A percentile compares a stretch with the other conserved stretches of the same genome.
Conservation (phyloP, 2,113 vertebrate species). For the Varanus komodoensis region DNA sequence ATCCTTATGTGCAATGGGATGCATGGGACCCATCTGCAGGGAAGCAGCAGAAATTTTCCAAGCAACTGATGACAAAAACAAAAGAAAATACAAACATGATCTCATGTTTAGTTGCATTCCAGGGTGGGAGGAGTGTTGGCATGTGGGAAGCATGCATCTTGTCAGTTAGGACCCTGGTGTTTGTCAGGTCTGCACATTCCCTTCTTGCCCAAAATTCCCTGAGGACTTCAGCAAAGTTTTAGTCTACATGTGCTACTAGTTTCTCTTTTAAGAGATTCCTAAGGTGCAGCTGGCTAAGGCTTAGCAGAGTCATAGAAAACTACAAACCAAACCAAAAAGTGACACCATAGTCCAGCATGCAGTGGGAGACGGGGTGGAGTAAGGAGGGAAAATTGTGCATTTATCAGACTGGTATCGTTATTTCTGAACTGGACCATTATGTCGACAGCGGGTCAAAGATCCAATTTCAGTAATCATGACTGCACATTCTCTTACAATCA, state of each 20-base stretch:
- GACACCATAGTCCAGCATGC: background rate
- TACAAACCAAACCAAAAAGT: too few species aligned
- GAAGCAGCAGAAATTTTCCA: background rate
- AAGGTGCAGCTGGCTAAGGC: background rate
- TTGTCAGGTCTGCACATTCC: background rate
- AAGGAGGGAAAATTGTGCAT: background rate
- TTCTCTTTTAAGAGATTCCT: background rate
- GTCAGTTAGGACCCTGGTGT: background rate
- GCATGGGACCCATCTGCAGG: background rate
- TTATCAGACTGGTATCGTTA: background rate
- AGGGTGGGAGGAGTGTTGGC: background rate
- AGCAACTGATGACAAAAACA: background rate
- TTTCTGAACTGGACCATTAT: background rate
- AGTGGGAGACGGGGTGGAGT: background rate
- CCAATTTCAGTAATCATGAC: background rate
- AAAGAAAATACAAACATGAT: background rate
- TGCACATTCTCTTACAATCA: background rate
- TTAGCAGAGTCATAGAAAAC: background rate
- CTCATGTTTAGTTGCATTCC: background rate
- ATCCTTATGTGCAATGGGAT: background rate
- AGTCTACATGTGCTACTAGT: background rate
- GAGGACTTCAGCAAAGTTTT: background rate
- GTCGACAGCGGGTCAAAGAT: background rate
- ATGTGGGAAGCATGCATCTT: background rate
- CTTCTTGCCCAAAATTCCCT: background rate